A percentile compares a stretch with the other conserved stretches of the same genome.
phyloP scores from a whole-genome alignment of 2,113 vertebrate genomes.

The Illadopsis cleaveri region DNA sequence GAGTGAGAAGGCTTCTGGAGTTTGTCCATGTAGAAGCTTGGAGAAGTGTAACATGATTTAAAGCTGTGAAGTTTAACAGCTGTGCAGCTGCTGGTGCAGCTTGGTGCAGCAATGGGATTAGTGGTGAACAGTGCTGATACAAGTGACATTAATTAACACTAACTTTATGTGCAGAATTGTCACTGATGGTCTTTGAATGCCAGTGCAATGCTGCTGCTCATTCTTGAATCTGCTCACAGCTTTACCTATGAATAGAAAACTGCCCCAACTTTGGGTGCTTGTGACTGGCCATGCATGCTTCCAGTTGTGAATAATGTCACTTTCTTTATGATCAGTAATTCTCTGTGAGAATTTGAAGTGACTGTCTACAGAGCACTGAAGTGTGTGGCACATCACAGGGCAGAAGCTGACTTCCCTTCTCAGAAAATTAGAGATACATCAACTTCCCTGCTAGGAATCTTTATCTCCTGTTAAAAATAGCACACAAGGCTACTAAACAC shows the following conservation, averaged over 20 bases:
- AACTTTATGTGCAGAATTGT: not conserved
- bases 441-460: not conserved
- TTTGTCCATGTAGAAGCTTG: not conserved
- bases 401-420: not conserved
- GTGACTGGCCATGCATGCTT: not conserved
- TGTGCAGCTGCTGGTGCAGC: not conserved
- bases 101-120: not conserved
- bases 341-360: not conserved
- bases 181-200: not conserved
- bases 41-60: not conserved
- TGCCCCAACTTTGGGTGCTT: not conserved
- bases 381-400: not conserved
- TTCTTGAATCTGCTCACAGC: not conserved
- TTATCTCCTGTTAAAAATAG: slow-evolving; percentile 27
- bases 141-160: not conserved
- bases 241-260: not conserved
- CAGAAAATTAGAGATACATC: not conserved
- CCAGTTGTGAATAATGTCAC: not conserved
- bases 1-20: not conserved
- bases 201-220: not conserved
- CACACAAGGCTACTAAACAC: not conserved
- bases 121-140: not conserved
- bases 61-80: not conserved
- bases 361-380: not conserved
- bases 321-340: not conserved